Evolutionary conservation across 2,888 invertebrate genomes (phyloP), one percentile per base, ranked within the genome.

Genomic region (Cheilosia urbana): DNA sequence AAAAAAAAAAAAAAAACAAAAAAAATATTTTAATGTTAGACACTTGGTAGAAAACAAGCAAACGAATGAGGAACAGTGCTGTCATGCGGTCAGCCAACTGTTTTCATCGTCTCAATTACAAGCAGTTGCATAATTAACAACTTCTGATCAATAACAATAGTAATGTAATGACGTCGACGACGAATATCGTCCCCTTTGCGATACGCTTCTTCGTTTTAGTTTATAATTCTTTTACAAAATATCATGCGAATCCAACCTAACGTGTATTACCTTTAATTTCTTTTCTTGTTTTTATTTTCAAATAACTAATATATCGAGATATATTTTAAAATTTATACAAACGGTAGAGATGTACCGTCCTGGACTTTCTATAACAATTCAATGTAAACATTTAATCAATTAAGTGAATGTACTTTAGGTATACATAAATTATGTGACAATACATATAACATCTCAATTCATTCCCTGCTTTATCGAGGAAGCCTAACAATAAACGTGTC

Each of bases 31-130:
- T 76, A 60, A 77, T 66, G 53, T 51, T 57, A 82, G 73, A 62
- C 58, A 62, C 27, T 17, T 77, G 71, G 77, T 5, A 47, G 53
- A 75, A 53, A 34, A 40, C 51, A 42, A 85, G 73, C 73, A 62
- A n/a, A 30, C 3, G 37, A 42, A 82, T 49, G 65, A 49, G 15
- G 47, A 62, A 75, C 40, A 58, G 58, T n/a, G 57, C 76, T 77
- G 76, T 72, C 77, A 77, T 57, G 81, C 84, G 75, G 75, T 53
- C 79, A 79, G 79, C 58, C n/a, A 40, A 47, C 62, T 73, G 62
- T 78, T 68, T 55, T 11, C 49, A 45, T 21, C 47, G 53, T 17
- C 34, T 27, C 2, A 45, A 53, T 42, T 51, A 45, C 17, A 45
- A 63, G 34, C 62, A 65, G 27, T 40, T 34, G 72, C 37, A 37